Evolutionary conservation across 1,140 invertebrate genomes (phyloP), one percentile per base, ranked within the genome.

Genomic region (Agrilus planipennis): DNA sequence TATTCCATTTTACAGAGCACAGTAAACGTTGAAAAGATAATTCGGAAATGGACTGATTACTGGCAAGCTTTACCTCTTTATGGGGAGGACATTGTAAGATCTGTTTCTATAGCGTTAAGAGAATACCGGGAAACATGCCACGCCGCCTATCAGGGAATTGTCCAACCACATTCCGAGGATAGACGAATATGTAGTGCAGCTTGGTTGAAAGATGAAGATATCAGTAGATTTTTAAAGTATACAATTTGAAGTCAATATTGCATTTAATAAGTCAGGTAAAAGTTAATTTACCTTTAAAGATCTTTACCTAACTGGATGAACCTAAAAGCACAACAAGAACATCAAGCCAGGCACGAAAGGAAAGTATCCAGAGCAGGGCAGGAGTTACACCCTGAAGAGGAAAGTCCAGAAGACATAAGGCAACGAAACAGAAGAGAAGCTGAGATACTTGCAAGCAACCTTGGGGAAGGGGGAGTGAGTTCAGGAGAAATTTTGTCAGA

Each of bases 201-300:
- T 18, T 95, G 91, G 91, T 73, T 91, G 1, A 88, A 89, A 47
- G 91, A 96, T 64, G 87, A 91, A 48, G 91, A 96, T 60, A 94
- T 96, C 39, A 89, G 79, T 60, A 66, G 89, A 44, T 89, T 92
- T 64, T 73, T 88, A 44, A 85, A 85, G 75, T 80, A 70, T 55
- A 15, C 19, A 29, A 12, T 29, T 34, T 34, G n/a, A n/a, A n/a
- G n/a, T n/a, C n/a, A n/a, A n/a, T n/a, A n/a, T n/a, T n/a, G n/a
- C n/a, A n/a, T n/a, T n/a, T n/a, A n/a, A n/a, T n/a, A n/a, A n/a
- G n/a, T n/a, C n/a, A n/a, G n/a, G n/a, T n/a, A n/a, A n/a, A n/a
- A n/a, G n/a, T n/a, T n/a, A n/a, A n/a, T n/a, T n/a, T n/a, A n/a
- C n/a, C 9, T 45, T 52, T 55, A 43, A 44, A 86, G 82, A 62